Evolutionary conservation across 2,888 invertebrate genomes (phyloP), one percentile per base, ranked within the genome.

Genomic region (Leucophora obtusa): DNA sequence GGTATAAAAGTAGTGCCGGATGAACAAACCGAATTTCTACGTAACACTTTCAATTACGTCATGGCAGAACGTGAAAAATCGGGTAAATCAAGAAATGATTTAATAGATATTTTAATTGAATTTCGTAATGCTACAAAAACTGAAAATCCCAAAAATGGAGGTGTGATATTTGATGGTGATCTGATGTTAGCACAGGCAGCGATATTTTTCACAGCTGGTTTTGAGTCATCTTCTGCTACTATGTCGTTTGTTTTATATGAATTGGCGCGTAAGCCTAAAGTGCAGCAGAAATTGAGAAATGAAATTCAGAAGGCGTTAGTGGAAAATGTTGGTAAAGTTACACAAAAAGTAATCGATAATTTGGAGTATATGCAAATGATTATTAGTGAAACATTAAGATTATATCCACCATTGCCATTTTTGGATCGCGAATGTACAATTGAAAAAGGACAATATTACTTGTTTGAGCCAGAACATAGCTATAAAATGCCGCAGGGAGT

Each of bases 61-160:
- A 89, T 92, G 51, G 82, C 85, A 0, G 86, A 89, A 17, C 87
- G 92, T 1, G 88, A 90, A 60, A 84, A 87, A 43, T 87, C 88
- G 0, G 90, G 91, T 7, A 80, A 85, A 8, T 88, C 82, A 1
- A 86, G 91, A 21, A 88, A 91, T 50, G 92, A 92, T 83, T 89
- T 92, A 0, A 89, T 92, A 28, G 92, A 92, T 82, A 86, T 91
- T 15, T 85, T 92, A n/a, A 88, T 92, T 38, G 90, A 91, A 35
- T 85, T 92, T 28, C 90, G 88, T 73, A 85, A 88, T 43, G 63
- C 82, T n/a, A 81, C 83, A 1, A 83, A 80, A 66, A 82, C 82
- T 79, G 70, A 83, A 1, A 88, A 89, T 54, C 90, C 91, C 47
- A 87, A 79, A 21, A 73, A 72, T 50, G 80, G 69, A 4, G 85